Evolutionary conservation across 2,113 vertebrate species (phyloP), one percentile per base, ranked within the genome.

Genomic region (Elaphurus davidianus): DNA sequence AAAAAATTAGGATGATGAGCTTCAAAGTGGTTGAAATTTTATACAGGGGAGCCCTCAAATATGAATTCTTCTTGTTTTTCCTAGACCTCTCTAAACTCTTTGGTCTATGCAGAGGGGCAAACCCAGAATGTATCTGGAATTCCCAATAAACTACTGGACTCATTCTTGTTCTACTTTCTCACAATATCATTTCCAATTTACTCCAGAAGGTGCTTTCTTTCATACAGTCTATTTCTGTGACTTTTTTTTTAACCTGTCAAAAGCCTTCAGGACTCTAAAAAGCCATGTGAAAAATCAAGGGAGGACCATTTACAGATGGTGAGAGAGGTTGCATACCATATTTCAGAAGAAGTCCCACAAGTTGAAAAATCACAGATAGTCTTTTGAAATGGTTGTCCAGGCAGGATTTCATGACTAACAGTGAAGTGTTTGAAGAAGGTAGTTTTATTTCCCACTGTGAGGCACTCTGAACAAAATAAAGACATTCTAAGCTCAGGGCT

Each of bases 171-270:
- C 87, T 95, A 50, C 64, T 92, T 43, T 43, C 19, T 88, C 47
- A 54, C 30, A 28, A 9, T 50, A 52, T 91, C 36, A 87, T 62
- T 93, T 97, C 78, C 84, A 93, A 16, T 62, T 64, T 85, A 64
- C 12, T 21, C 43, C 14, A 30, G 12, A 43, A 50, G 43, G 54
- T 74, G 60, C 47, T 93, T 76, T 89, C 47, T 93, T 76, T 91
- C 8, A 81, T 67, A 78, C 17, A 33, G 14, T 45, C 83, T 89
- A 83, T 94, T 97, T 96, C 57, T 93, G 83, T 91, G 82, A 89
- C 47, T 97, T 40, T 59, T 96, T 36, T 52, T 86, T 97, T 91
- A n/a, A 93, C 94, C 82, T 85, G 17, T 91, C 59, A 82, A 84
- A 93, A 96, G 60, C 36, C 45, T 94, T 84, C 55, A 60, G 55